Base-by-base conservation (phyloP, 2,113 vertebrate genomes). In the Indicator maculatus region DNA sequence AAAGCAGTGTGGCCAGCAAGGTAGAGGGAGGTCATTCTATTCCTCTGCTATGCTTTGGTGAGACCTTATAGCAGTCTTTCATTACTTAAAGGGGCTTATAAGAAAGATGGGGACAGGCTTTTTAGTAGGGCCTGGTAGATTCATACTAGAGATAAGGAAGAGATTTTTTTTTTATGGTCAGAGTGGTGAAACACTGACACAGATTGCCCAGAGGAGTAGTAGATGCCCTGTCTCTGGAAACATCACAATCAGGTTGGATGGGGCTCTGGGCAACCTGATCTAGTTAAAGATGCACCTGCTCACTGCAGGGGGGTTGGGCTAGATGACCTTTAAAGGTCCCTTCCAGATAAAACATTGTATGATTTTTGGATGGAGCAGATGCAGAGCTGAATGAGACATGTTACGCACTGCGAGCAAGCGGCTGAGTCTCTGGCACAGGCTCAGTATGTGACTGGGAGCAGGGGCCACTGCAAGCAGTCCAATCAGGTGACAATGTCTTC, bases 401-500 rank as follows among this genome's bases (percentile, higher is more conserved):
- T 58, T 64, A 64, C 17, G 56, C 2, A 2, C 36, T 2, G 5
- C 31, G 26, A 73, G 41, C n/a, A 76, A 47, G 59, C 4, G 8
- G 11, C 23, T 0, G 2, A 65, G 50, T 52, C 55, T 26, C 31
- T 83, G 52, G 23, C 2, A 0, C 17, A 33, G 64, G 41, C n/a
- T 69, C 4, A 8, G 50, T 50, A 27, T 4, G 3, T 1, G 1
- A 8, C 30, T 13, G 4, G 38, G 31, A 79, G 28, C 39, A 86
- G 36, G 50, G 16, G 30, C 45, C 2, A 4, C 56, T 4, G 0
- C 4, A 1, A 33, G 14, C 47, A 65, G 38, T 38, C 50, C 47
- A 47, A 36, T 36, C 39, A 9, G 65, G 66, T 64, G 69, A 50
- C 39, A 70, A 16, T 21, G 59, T 2, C 1, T 44, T 76, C 41